Evolutionary conservation across 2,888 invertebrate genomes (phyloP).

Genomic region (Leptinotarsa tumamoca): DNA sequence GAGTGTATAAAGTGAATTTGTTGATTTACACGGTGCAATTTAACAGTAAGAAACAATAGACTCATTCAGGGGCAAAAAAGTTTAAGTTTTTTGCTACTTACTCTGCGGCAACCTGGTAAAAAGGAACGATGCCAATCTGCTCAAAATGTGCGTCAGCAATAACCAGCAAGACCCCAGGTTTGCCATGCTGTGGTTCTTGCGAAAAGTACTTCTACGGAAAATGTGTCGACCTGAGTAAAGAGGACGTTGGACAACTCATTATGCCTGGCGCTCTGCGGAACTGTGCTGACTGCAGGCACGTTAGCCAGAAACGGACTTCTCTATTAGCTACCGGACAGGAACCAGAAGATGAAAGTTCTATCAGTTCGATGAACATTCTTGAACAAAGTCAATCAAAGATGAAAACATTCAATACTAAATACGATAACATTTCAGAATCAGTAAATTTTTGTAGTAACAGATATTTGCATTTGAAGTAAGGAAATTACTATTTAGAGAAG

Average conservation of each 20-base stretch:
- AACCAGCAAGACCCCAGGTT: constrained; percentile 19
- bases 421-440: too few species aligned
- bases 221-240: constrained; percentile 13
- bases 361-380: too few species aligned
- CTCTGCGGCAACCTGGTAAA: constrained; percentile 9
- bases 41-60: not conserved
- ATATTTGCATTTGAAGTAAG: too few species aligned
- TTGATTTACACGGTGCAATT: constrained; percentile 16
- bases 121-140: constrained; percentile 16
- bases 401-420: too few species aligned
- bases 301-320: too few species aligned
- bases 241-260: constrained; percentile 2
- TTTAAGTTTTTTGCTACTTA: not conserved
- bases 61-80: not conserved
- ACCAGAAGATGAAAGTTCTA: too few species aligned
- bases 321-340: too few species aligned
- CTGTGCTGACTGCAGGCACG: not conserved
- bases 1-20: constrained; percentile 8
- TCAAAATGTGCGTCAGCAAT: constrained; percentile 2
- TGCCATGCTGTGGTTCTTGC: constrained; percentile 15
- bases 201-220: constrained; percentile 11
- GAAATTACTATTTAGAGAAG: too few species aligned
- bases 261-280: not conserved
- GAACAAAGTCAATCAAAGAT: too few species aligned
- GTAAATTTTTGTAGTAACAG: too few species aligned